A percentile compares a stretch with the other conserved stretches of the same genome.
These are phyloP conservation scores for Syngnathus typhle DNA, from an alignment of 2,113 vertebrate species.

Conservation along the genomic window DNA sequence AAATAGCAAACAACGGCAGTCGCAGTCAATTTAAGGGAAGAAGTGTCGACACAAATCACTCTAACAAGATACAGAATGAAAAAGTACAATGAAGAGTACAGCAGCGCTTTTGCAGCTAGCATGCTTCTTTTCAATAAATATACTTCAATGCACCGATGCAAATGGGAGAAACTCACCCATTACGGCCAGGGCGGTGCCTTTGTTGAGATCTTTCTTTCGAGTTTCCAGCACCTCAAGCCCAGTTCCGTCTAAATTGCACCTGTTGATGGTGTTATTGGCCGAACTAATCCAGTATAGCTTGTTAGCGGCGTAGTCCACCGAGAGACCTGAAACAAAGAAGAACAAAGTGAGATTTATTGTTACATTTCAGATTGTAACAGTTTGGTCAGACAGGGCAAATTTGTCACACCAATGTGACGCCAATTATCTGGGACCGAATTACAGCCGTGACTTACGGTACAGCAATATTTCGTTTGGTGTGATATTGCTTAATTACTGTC, in stretches of 20 bases:
- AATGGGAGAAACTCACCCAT: slow-evolving; percentile 84
- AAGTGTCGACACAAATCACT: neutral
- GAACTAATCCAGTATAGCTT: slow-evolving; percentile 99
- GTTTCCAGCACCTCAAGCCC: slow-evolving; percentile 91
- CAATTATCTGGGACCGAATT: too few relatives aligned
- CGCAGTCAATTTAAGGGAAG: neutral
- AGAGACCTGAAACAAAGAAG: slow-evolving; percentile 76
- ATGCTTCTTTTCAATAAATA: neutral
- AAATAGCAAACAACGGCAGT: neutral
- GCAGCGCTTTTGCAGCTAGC: neutral
- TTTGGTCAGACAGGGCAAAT: neutral
- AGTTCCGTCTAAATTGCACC: slow-evolving; percentile 91
- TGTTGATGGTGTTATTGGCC: slow-evolving; percentile 94
- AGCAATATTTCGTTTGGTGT: too few relatives aligned
- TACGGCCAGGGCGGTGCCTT: slow-evolving; percentile 91
- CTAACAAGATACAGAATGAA: neutral
- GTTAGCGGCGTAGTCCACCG: slow-evolving; percentile 87
- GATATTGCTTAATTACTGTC: too few relatives aligned
- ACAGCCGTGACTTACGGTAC: too few relatives aligned
- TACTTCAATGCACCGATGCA: neutral
- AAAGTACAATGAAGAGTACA: neutral
- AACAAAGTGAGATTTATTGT: slow-evolving; percentile 1
- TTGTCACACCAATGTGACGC: too few relatives aligned
- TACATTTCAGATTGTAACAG: neutral
- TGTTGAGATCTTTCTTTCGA: slow-evolving; percentile 87